phyloP scores from a whole-genome alignment of 2,797 vertebrate genomes.

The Semotilus atromaculatus region DNA sequence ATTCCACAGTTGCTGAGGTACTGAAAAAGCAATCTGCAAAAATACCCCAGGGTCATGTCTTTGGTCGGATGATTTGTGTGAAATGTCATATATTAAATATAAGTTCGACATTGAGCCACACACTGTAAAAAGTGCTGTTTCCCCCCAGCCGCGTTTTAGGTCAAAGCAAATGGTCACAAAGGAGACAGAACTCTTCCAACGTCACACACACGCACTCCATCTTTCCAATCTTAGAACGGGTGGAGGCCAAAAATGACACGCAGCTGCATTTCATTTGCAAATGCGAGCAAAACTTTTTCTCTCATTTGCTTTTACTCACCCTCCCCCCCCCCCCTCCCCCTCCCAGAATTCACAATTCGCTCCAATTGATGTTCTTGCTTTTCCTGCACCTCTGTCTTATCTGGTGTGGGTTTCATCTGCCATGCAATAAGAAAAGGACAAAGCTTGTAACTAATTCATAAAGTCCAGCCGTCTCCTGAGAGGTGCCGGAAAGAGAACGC shows the following conservation, averaged over 20 bases:
- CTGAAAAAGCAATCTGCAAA: slow-evolving; percentile 88
- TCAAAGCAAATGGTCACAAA: slow-evolving; percentile 82
- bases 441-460: slow-evolving; percentile 86
- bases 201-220: slow-evolving; percentile 71
- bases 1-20: slow-evolving; percentile 88
- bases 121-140: slow-evolving; percentile 85
- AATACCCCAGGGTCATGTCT: slow-evolving; percentile 88
- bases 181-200: slow-evolving; percentile 66
- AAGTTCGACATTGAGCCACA: slow-evolving; percentile 87
- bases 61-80: slow-evolving; percentile 87
- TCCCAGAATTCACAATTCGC: slow-evolving; percentile 43
- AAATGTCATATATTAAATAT: slow-evolving; percentile 92
- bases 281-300: slow-evolving; percentile 71
- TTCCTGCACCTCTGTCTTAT: slow-evolving; percentile 59
- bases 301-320: slow-evolving; percentile 47
- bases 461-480: slow-evolving; percentile 79
- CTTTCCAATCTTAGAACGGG: slow-evolving; percentile 72
- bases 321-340: neutral
- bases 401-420: slow-evolving; percentile 72
- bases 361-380: slow-evolving; percentile 51
- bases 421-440: slow-evolving; percentile 70
- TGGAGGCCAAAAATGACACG: slow-evolving; percentile 65
- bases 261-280: slow-evolving; percentile 83
- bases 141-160: slow-evolving; percentile 73
- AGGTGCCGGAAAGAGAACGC: slow-evolving; percentile 65